Conservation (phyloP, 2,113 vertebrate genomes). For the Prionailurus bengalensis region DNA sequence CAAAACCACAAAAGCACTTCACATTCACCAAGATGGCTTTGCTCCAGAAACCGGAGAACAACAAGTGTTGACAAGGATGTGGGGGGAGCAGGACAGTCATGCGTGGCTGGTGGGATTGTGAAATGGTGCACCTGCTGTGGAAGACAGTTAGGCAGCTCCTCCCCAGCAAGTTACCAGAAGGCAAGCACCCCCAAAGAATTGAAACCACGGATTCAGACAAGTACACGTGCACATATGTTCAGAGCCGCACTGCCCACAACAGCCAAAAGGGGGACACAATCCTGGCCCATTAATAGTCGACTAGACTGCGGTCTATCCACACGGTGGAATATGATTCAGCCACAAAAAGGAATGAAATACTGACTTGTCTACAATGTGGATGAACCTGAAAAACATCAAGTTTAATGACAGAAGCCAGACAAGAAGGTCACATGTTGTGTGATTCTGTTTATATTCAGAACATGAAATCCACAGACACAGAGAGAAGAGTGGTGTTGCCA, state of each 20-base stretch:
- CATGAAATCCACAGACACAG: not conserved
- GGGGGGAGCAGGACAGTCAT: not conserved
- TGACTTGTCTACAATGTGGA: not conserved
- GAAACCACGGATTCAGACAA: not conserved
- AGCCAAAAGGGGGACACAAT: not conserved
- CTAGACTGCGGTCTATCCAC: not conserved
- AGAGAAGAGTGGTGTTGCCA: not conserved
- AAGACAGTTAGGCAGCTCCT: not conserved
- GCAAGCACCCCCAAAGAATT: not conserved
- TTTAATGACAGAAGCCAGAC: not conserved
- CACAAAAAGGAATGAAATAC: not conserved
- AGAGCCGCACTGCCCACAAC: not conserved
- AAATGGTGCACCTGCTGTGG: not conserved
- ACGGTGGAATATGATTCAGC: not conserved
- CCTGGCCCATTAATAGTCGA: not conserved
- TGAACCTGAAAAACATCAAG: not conserved
- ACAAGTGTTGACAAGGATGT: not conserved
- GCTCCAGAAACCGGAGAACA: not conserved
- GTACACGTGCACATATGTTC: fast-evolving
- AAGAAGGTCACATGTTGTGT: too few relatives aligned
- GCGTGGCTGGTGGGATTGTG: fast-evolving
- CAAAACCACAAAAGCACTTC: not conserved
- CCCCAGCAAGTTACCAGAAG: not conserved
- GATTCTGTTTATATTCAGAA: not conserved
- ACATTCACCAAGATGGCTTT: not conserved